phyloP scores from a whole-genome alignment of 2,113 vertebrate genomes.

The Aspiorhynchus laticeps region DNA sequence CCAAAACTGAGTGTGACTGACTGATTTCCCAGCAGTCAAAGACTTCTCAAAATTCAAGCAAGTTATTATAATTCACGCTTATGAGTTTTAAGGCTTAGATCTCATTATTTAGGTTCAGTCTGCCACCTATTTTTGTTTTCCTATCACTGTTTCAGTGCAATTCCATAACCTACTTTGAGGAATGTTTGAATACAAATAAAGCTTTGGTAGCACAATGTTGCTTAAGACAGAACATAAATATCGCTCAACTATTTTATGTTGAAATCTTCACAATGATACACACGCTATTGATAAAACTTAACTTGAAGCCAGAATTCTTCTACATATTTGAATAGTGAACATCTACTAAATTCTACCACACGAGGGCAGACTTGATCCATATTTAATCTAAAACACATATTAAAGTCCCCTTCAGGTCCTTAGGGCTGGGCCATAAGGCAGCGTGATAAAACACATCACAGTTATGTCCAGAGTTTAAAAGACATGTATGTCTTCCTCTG shows the following conservation, averaged over 20 bases:
- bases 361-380: slow-evolving; percentile 42
- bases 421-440: not conserved
- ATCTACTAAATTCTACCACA: slow-evolving; percentile 13
- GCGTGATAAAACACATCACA: not conserved
- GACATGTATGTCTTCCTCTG: not conserved
- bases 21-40: not conserved
- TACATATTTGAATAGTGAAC: not conserved
- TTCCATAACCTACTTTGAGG: not conserved
- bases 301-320: not conserved
- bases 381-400: not conserved
- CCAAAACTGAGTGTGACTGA: not conserved
- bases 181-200: not conserved
- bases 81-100: not conserved
- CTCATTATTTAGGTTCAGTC: not conserved
- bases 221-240: not conserved
- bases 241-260: not conserved
- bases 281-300: not conserved
- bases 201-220: not conserved
- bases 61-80: not conserved
- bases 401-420: not conserved
- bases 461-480: not conserved
- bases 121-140: not conserved
- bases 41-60: not conserved
- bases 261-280: not conserved
- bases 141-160: not conserved